Evolutionary conservation across 1,140 invertebrate species (phyloP).

Genomic region (Akabosia matsudoensis): DNA sequence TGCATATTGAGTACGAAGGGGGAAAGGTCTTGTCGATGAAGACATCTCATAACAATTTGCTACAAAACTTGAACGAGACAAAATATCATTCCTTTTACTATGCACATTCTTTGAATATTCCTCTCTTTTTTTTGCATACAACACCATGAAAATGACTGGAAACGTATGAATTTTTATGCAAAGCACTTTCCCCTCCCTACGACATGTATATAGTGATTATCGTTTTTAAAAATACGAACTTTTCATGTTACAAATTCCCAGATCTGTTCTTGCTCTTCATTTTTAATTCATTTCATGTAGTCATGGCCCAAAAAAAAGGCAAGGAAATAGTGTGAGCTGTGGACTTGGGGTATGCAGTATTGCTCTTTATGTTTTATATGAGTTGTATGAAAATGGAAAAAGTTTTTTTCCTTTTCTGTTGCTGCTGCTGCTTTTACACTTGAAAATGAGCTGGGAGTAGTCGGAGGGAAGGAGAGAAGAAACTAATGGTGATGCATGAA

Average conservation of each 20-base stretch:
- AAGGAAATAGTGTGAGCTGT: not conserved
- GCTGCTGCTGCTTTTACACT: not conserved
- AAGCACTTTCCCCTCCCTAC: too few relatives aligned
- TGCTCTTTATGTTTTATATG: not conserved
- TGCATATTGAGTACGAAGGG: too few relatives aligned
- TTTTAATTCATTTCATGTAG: not conserved
- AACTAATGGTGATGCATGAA: not conserved
- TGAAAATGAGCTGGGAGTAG: not conserved
- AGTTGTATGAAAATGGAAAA: not conserved
- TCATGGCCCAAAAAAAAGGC: too few relatives aligned
- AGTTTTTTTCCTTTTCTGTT: not conserved
- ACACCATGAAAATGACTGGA: not conserved
- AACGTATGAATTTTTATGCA: not conserved
- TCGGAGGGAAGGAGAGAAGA: not conserved
- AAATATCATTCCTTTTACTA: too few relatives aligned
- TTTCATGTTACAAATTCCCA: not conserved
- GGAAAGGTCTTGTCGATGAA: too few relatives aligned
- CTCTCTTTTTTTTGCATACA: not conserved
- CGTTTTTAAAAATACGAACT: not conserved
- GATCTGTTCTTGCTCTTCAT: not conserved
- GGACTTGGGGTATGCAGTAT: not conserved
- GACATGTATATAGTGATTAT: too few relatives aligned
- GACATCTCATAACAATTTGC: too few relatives aligned
- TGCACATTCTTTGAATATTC: too few relatives aligned
- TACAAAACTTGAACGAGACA: too few relatives aligned